Evolutionary conservation across 2,888 invertebrate genomes (phyloP), one percentile per base, ranked within the genome.

Genomic region (Ceratothoa steindachneri): DNA sequence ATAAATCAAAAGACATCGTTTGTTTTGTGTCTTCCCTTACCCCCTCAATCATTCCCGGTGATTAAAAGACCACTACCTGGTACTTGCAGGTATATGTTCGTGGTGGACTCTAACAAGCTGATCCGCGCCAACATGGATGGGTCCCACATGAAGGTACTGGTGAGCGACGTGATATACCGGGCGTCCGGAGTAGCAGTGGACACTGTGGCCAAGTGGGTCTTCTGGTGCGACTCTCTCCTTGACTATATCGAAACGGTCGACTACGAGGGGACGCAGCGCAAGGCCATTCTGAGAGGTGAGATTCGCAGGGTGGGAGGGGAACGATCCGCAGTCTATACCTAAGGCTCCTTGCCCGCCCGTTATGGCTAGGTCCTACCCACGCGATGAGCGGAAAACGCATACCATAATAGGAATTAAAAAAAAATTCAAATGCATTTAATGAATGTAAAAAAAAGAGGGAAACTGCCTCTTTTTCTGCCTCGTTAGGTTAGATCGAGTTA

Each of bases 211-310:
- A 90, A 92, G 82, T 86, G 97, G 68, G 90, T 99, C 5, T 97
- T 93, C 85, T 98, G 97, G 97, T 96, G 97, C 82, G 98, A 99
- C 84, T 93, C 95, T 0, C 86, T 96, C 15, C 86, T 97, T 71
- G 97, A 98, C 85, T 95, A 97, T 83, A 95, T 99, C 80, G 97
- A 97, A 83, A 93, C 95, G 0, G 93, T 96, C 0, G 94, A 97
- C 84, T 99, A 98, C 84, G 89, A 93, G 69, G 97, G 97, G 0
- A 88, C 69, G 51, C 72, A 74, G 24, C 64, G 79, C 24, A 79
- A 73, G 64, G 79, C 73, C 1, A 69, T 79, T 60, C 31, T 79
- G 2, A 66, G 74, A 64, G 79, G 79, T 79, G 27, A 51, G 74
- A 24, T 71, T 30, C 30, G n/a, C n/a, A n/a, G n/a, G n/a, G n/a